These are phyloP conservation scores for Dynastes maya DNA, from an alignment of 2,888 invertebrate species.

Conservation along the genomic window DNA sequence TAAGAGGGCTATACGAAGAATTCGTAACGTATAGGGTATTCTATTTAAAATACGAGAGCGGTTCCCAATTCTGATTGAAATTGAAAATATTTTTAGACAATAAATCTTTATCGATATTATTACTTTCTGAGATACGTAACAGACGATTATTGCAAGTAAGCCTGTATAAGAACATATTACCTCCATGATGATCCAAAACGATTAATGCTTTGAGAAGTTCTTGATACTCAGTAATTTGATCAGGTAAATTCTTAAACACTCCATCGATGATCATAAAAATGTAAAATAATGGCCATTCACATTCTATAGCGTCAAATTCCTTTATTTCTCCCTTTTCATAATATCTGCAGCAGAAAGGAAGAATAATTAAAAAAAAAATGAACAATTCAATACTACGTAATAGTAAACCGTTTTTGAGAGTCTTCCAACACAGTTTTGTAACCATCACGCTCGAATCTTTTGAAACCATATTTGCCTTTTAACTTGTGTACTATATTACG, in stretches of 20 bases:
- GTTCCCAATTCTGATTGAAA: no score
- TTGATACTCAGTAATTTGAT: slow-evolving; percentile 95
- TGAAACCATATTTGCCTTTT: slow-evolving; percentile 93
- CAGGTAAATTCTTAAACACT: slow-evolving; percentile 87
- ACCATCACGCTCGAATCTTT: slow-evolving; percentile 95
- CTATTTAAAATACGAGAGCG: no score
- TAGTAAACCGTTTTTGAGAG: slow-evolving; percentile 73
- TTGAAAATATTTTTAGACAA: no score
- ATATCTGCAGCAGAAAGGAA: slow-evolving; percentile 71
- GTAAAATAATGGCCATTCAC: slow-evolving; percentile 98
- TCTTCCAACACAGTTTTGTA: slow-evolving; percentile 93
- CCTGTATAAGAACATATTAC: slow-evolving; percentile 67
- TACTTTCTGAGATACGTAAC: no score
- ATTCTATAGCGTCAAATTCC: slow-evolving; percentile 96
- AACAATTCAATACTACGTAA: not conserved
- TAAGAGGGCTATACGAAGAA: no score
- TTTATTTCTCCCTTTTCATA: slow-evolving; percentile 94
- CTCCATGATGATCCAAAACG: slow-evolving; percentile 86
- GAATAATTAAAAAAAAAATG: not conserved
- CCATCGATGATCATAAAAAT: slow-evolving; percentile 98
- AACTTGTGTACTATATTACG: slow-evolving; percentile 86
- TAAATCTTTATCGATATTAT: no score
- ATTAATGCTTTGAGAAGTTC: slow-evolving; percentile 86
- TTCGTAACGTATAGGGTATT: no score
- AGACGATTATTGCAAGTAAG: no score